These are phyloP conservation scores for Macropis europaea DNA, from an alignment of 2,888 invertebrate genomes.

Conservation along the genomic window DNA sequence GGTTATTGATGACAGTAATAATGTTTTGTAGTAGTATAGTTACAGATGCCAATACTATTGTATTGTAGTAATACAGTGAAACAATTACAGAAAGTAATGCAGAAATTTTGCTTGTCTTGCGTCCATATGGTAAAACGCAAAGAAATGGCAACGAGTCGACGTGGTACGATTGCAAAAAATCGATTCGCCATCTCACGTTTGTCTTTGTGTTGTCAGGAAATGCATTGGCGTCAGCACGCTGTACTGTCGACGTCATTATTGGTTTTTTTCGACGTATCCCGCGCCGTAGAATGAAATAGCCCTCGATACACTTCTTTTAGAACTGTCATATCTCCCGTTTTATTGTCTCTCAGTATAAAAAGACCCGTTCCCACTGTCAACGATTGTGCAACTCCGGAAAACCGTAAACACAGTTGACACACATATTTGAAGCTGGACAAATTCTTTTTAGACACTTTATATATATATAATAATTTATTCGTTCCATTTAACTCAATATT, in stretches of 20 bases:
- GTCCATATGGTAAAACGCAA: no score
- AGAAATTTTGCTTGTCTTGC: no score
- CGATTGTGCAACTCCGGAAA: background rate
- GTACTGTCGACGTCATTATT: background rate
- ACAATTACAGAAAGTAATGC: no score
- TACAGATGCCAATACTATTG: no score
- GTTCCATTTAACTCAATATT: no score
- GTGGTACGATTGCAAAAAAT: background rate
- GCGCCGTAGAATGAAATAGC: background rate
- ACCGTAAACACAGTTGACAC: background rate
- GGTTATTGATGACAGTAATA: no score
- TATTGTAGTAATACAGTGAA: no score
- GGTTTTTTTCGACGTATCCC: background rate
- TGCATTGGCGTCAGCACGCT: background rate
- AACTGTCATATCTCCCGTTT: background rate
- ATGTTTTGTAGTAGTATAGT: no score
- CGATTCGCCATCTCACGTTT: background rate
- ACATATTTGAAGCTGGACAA: no score
- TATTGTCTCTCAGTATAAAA: background rate
- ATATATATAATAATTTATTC: no score
- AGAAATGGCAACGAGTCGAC: conserved; percentile 1
- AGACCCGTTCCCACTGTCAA: no score
- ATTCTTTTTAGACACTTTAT: no score
- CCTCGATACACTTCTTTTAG: conserved; percentile 3
- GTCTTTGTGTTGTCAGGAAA: background rate